Evolutionary conservation across 2,113 vertebrate genomes (phyloP), one percentile per base, ranked within the genome.

Genomic region (Seriola rivoliana): DNA sequence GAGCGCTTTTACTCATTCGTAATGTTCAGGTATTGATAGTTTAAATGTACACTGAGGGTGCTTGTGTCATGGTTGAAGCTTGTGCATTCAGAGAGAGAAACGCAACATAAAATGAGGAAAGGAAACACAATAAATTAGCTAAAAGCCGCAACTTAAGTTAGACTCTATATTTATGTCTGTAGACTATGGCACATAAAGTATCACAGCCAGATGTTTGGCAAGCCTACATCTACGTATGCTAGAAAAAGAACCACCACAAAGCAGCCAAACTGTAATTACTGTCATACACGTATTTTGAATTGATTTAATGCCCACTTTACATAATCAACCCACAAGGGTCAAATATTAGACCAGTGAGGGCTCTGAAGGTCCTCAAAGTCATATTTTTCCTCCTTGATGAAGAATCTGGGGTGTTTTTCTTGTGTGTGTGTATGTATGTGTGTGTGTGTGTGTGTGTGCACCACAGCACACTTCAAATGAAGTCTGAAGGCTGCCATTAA

Each of bases 161-260:
- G 44, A 64, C 48, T 52, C 23, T 82, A 72, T 44, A 59, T 72
- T 72, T 23, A 65, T 36, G 54, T 82, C 11, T 71, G 75, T 14
- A 73, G 73, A 67, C 70, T 80, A 46, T 71, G 64, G 84, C 32
- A 16, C 70, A 64, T 80, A 75, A 21, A 91, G 89, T 87, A 81
- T 73, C 73, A 38, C 66, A 65, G 76, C 88, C 92, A 93, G 91
- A 92, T 92, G 91, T 92, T 84, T 90, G 75, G 82, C 82, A 84
- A 75, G 55, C 65, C 14, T 14, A 79, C 25, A 73, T 77, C 73
- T 71, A 29, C 46, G 81, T 59, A 68, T 68, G 63, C 62, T 50
- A 68, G 25, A 55, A 75, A 87, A 81, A 74, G 52, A 85, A 71
- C 72, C 67, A 48, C 54, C 72, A 67, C 77, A 86, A 38, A 71